Evolutionary conservation across 2,797 vertebrate species (phyloP), one percentile per base, ranked within the genome.

Genomic region (Rhinella marina): DNA sequence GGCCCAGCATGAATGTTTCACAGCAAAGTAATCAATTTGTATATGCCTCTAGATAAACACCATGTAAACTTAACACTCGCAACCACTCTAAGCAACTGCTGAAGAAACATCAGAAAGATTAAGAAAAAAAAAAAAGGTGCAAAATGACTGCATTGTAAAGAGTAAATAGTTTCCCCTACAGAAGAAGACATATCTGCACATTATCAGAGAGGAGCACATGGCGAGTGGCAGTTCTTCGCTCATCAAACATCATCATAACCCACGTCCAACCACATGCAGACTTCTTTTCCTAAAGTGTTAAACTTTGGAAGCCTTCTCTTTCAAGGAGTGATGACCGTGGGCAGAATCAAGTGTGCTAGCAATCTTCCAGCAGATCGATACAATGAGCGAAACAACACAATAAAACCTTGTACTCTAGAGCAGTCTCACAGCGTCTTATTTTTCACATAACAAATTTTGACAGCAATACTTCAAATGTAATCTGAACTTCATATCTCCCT

Each of bases 291-390:
- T 73, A 61, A 79, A 23, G 54, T 87, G 75, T 81, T 84, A 87
- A 78, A 52, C 50, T 79, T 25, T 70, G 57, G 81, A 57, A 62
- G 54, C 21, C 41, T 72, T 64, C 75, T 79, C 61, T 87, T 84
- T 84, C 75, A 84, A 59, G 77, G 73, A 81, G 56, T 75, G 77
- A 79, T 81, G 82, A 85, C 82, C 87, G 77, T 81, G 66, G 76
- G 66, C 75, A 64, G 54, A 88, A 88, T 70, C 57, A 83, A 80
- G 29, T 72, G 59, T 27, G 10, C 86, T 57, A 41, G 72, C 80
- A 87, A 83, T 87, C 41, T 87, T 83, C 81, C 7, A 57, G 41
- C 41, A 70, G 76, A 90, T 85, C 86, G 27, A 73, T 82, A 50
- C 41, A 76, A 76, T 56, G 64, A 85, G 61, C 32, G 66, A 76